Base-by-base conservation (phyloP, 64 coral and sea anemone genomes). In the Pocillopora verrucosa region DNA sequence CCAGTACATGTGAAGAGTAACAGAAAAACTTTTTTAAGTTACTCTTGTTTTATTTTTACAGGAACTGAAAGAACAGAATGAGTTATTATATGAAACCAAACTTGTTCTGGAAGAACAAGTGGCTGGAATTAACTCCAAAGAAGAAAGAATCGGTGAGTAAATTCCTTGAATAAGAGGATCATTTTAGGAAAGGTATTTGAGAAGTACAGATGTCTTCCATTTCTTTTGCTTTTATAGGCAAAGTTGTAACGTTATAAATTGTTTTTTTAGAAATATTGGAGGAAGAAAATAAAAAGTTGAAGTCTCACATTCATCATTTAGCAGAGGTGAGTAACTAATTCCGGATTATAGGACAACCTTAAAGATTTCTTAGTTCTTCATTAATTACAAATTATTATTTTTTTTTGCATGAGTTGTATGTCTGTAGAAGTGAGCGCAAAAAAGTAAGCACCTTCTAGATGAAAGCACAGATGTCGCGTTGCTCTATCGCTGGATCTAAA, bases 31-130 rank as follows among this genome's bases (percentile, higher is more conserved):
- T 34, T 13, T 5, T 34, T 20, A 36, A 9, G 4, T 16, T 73
- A 19, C 12, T 60, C 9, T 58, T 77, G 25, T 86, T 14, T 65
- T 76, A 11, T 24, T 16, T 59, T 60, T 58, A 16, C 73, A 98
- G 96, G 96, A 98, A 84, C 63, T 98, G 34, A 94, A 98, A 86
- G 96, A 98, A 70, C 89, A 98, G 70, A 98, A 98, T 45, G 93
- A 95, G 19, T 41, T 98, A 24, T 72, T 98, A 16, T 98, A 95
- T 72, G 90, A 98, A 17, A 95, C 93, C 24, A 94, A 89, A 82
- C 34, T 87, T 61, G 90, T 98, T 37, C 72, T 98, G 25, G 93
- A 95, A 76, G 90, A 94, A 45, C 96, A 98, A 58, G 56, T 98
- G 1, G 41, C 80, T 17, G 88, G 90, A 36, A 72, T 98, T 60